Evolutionary conservation across 92 coral and sea anemone genomes (phyloP), one percentile per base, ranked within the genome.

Genomic region (Bergia puertoricense): DNA sequence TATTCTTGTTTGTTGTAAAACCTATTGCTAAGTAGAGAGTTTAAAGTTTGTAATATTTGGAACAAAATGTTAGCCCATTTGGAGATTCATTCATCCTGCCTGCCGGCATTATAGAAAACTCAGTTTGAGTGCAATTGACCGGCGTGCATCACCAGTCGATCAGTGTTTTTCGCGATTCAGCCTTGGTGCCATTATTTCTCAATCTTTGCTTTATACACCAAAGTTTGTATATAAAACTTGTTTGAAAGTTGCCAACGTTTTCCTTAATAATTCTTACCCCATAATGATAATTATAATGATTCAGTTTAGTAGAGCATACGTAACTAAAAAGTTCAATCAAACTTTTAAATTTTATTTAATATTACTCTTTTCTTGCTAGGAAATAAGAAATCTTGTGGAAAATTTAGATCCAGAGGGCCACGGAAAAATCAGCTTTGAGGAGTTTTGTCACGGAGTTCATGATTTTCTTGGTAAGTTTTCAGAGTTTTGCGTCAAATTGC

Each of bases 371-470:
- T 46, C 73, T 86, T 86, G 50, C 40, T 50, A 97, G 99, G 99
- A 95, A 81, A 95, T 97, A 59, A 89, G 91, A 90, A 93, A 92
- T 20, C 81, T 97, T 44, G 92, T 94, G 39, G 96, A 96, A 80
- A 94, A 92, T 66, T 88, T 97, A 71, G 99, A 97, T 71, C 99
- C 99, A 14, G 97, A 93, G 39, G 97, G 95, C 41, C 93, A 92
- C 76, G 99, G 99, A 69, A 90, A 86, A 84, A 95, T 97, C 79
- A 89, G 95, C 38, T 97, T 97, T 89, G 95, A 97, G 46, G 96
- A 94, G 11, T 97, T 97, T 87, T 97, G 95, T 92, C 89, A 90
- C 80, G 94, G 98, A 81, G 95, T 93, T 80, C 98, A 95, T 80
- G 99, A 97, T 74, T 93, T 96, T 87, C 89, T 97, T 71, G 99